These are phyloP conservation scores for Tapera naevia DNA, from an alignment of 2,797 vertebrate species.

Conservation along the genomic window DNA sequence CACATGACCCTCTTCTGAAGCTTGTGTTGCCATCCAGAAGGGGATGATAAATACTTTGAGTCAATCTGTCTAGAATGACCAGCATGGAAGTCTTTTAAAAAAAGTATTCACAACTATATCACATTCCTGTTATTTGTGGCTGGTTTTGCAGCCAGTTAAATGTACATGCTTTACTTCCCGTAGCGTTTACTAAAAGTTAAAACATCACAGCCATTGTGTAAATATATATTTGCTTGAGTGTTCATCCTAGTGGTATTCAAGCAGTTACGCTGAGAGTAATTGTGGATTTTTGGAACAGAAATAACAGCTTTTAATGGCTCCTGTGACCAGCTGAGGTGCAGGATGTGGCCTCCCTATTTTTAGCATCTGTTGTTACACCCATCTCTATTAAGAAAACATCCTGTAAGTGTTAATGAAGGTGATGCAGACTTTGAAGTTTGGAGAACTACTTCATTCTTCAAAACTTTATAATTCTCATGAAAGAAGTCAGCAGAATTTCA, in stretches of 20 bases:
- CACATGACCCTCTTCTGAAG: background rate
- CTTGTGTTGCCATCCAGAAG: background rate
- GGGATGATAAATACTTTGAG: background rate
- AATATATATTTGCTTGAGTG: background rate
- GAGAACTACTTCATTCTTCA: background rate
- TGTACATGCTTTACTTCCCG: background rate
- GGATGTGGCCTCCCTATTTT: conserved; percentile 40
- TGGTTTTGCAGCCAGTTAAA: background rate
- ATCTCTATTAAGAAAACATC: background rate
- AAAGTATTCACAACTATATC: background rate
- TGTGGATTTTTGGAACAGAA: conserved; percentile 19
- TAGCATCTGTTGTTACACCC: background rate
- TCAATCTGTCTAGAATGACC: background rate
- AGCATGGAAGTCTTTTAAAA: background rate
- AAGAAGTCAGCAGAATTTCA: background rate
- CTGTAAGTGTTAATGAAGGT: background rate
- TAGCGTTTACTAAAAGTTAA: background rate
- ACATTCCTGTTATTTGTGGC: background rate
- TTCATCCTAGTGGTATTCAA: background rate
- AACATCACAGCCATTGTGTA: background rate
- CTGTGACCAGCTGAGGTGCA: background rate
- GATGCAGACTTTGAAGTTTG: background rate
- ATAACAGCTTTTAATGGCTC: background rate
- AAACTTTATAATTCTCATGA: background rate
- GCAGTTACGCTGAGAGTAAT: background rate